Conservation (phyloP, 2,797 vertebrate genomes). For the Cyprinella venusta region DNA sequence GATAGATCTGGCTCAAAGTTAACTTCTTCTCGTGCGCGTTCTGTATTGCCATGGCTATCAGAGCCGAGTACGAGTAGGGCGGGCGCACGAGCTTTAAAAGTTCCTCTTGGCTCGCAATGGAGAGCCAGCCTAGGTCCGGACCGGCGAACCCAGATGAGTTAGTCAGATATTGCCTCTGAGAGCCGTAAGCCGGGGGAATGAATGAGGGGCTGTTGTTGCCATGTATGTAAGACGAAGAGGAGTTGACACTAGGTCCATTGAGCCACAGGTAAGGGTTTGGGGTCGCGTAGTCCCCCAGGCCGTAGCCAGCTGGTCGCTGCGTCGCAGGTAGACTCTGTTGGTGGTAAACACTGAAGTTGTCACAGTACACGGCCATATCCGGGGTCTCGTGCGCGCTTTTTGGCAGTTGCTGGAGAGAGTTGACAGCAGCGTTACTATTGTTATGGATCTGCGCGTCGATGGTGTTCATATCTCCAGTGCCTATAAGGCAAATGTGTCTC, state of each 20-base stretch:
- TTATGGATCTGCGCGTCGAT: constrained; percentile 78
- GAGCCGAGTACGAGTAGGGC: constrained; percentile 96
- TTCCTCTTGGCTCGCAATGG: constrained; percentile 93
- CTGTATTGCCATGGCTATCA: constrained; percentile 99
- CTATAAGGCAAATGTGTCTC: constrained; percentile 16
- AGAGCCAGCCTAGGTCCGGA: constrained; percentile 91
- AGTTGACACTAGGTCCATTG: constrained; percentile 81
- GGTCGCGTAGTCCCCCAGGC: constrained; percentile 86
- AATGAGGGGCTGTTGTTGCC: constrained; percentile 79
- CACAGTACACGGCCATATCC: constrained; percentile 93
- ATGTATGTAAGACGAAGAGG: constrained; percentile 85
- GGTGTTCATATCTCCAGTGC: constrained; percentile 82
- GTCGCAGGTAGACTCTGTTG: constrained; percentile 78
- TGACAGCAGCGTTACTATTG: constrained; percentile 72
- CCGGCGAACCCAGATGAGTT: constrained; percentile 80
- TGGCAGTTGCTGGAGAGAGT: constrained; percentile 73
- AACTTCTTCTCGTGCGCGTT: constrained; percentile 93
- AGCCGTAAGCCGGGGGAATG: constrained; percentile 81
- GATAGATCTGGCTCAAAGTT: constrained; percentile 96
- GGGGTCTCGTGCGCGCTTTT: constrained; percentile 82
- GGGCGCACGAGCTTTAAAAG: constrained; percentile 95
- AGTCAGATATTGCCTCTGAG: constrained; percentile 80
- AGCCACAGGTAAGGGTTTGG: constrained; percentile 91
- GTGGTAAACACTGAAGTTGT: constrained; percentile 88
- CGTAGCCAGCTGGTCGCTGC: constrained; percentile 83